Percentiles rank a stretch among this genome's conserved stretches.
phyloP scores from a whole-genome alignment of 2,888 invertebrate species.

The Eilema caniola region DNA sequence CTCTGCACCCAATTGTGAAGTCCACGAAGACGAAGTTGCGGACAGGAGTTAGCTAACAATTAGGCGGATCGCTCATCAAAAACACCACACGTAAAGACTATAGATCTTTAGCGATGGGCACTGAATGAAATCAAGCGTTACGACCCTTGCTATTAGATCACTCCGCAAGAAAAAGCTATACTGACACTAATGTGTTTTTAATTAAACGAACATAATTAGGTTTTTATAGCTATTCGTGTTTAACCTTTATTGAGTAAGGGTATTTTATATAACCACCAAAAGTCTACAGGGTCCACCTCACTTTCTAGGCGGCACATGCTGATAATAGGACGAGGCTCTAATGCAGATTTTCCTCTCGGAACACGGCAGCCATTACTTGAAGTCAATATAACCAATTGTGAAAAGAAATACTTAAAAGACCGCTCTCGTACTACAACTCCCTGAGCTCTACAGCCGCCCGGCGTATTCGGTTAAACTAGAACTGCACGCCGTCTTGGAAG shows the following conservation, averaged over 20 bases:
- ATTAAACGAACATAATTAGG: neutral
- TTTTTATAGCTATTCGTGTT: neutral
- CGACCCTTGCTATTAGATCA: neutral
- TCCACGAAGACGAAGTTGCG: neutral
- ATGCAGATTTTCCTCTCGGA: too few relatives aligned
- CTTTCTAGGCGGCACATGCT: too few relatives aligned
- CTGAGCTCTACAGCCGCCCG: too few relatives aligned
- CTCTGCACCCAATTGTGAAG: too few relatives aligned
- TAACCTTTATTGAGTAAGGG: neutral
- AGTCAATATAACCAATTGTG: too few relatives aligned
- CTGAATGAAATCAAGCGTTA: neutral
- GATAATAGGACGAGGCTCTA: too few relatives aligned
- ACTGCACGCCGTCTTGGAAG: too few relatives aligned
- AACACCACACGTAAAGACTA: neutral
- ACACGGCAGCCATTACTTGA: too few relatives aligned
- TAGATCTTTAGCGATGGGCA: constrained; percentile 4
- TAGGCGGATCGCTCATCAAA: neutral
- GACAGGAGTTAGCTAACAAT: neutral
- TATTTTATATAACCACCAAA: neutral
- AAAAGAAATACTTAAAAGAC: too few relatives aligned
- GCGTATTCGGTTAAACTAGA: too few relatives aligned
- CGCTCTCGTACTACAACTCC: too few relatives aligned
- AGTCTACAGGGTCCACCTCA: too few relatives aligned
- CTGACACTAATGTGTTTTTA: neutral
- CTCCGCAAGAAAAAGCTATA: neutral